Evolutionary conservation across 2,888 invertebrate species (phyloP), one percentile per base, ranked within the genome.

Genomic region (Drosophila hawaiiensis): DNA sequence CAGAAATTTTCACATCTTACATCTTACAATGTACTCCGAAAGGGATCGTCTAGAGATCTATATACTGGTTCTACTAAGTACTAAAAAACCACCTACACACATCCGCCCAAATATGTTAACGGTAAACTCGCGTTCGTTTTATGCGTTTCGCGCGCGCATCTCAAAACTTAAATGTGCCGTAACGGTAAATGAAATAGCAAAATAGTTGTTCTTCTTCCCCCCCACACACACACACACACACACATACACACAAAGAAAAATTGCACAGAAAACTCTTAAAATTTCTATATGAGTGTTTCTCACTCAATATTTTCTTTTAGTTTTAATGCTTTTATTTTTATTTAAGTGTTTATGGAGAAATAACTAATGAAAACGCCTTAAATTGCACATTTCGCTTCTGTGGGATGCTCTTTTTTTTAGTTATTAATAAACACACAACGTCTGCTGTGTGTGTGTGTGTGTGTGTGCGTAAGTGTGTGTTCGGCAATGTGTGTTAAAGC

Each of bases 161-260:
- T 84, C 83, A 67, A 78, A 81, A 83, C 79, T 73, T 85, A 92
- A 92, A 92, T 92, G 92, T 89, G 80, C 87, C 92, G 90, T 83
- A 88, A 83, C 92, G 90, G 78, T 79, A 83, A 87, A 86, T 84
- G 85, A 83, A 87, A 83, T 70, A 83, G 80, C 73, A 69, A 86
- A 84, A 78, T 84, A 80, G 73, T 70, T 69, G 64, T 69, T 78
- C 61, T 69, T 78, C 61, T 63, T 76, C 47, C 60, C 41, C 47
- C 31, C 1, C 28, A 28, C 25, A 25, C 25, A 28, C 28, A 28
- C 28, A 49, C 56, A n/a, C 59, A 35, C 47, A 56, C 39, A 62
- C 28, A 62, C 19, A 22, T 16, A 28, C 22, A 41, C 54, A 41
- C 58, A 55, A 41, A 67, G 64, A 59, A 60, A 65, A 55, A 77